These are phyloP conservation scores for Rhagoletis zephyria DNA, from an alignment of 1,140 invertebrate species.

Conservation along the genomic window DNA sequence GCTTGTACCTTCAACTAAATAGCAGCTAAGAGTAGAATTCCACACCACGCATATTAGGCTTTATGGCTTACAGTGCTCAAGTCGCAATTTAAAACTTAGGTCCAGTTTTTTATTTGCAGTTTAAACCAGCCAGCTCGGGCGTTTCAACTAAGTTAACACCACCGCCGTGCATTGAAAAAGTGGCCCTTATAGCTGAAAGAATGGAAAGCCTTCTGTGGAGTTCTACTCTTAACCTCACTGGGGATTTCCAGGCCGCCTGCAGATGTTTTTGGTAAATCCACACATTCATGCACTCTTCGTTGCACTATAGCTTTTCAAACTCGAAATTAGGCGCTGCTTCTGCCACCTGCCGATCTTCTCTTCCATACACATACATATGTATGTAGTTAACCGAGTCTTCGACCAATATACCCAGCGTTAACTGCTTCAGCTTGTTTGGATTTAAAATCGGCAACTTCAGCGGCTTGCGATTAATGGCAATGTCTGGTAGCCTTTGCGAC, in stretches of 20 bases:
- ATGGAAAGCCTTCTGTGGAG: too few relatives aligned
- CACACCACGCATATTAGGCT: too few relatives aligned
- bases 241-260: slow-evolving; percentile 66
- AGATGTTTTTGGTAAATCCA: slow-evolving; percentile 69
- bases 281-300: slow-evolving; percentile 70
- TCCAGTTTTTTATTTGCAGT: too few relatives aligned
- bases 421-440: slow-evolving; percentile 59
- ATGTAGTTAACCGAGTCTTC: slow-evolving; percentile 68
- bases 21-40: neutral
- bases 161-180: too few relatives aligned
- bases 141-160: too few relatives aligned
- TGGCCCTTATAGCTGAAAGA: too few relatives aligned
- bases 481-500: slow-evolving; percentile 56
- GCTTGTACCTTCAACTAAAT: too few relatives aligned
- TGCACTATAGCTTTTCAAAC: slow-evolving; percentile 70
- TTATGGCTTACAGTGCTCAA: too few relatives aligned
- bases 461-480: slow-evolving; percentile 53
- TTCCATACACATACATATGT: neutral
- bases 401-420: slow-evolving; percentile 67
- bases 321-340: slow-evolving; percentile 66
- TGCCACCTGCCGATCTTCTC: slow-evolving; percentile 68
- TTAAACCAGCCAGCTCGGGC: too few relatives aligned
- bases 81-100: too few relatives aligned
- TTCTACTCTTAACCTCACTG: slow-evolving; percentile 40
- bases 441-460: neutral